A percentile compares a stretch with the other conserved stretches of the same genome.
Evolutionary conservation across 2,113 vertebrate species (phyloP).

Genomic region (Smithornis capensis): DNA sequence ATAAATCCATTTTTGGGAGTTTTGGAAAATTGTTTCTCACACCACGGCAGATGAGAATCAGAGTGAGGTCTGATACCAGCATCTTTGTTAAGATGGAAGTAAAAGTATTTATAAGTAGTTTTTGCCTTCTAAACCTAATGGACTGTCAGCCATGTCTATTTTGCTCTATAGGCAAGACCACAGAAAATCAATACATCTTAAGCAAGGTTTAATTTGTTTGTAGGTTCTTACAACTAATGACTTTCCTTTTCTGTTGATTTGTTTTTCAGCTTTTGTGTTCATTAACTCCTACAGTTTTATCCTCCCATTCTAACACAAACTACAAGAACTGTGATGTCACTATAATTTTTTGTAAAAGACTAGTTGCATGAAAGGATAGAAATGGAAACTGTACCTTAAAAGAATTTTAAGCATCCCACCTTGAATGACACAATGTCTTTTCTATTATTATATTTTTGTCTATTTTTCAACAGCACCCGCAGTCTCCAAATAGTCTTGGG

Average conservation of each 20-base stretch:
- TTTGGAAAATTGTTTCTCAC: background rate
- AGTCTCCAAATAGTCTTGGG: background rate
- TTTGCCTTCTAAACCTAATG: slow-evolving; percentile 75
- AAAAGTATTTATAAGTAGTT: slow-evolving; percentile 71
- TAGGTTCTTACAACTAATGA: slow-evolving; percentile 78
- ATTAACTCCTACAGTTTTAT: slow-evolving; percentile 62
- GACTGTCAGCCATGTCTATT: slow-evolving; percentile 76
- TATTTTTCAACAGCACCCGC: background rate
- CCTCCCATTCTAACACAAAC: slow-evolving; percentile 25
- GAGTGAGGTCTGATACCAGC: slow-evolving; percentile 8
- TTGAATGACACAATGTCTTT: background rate
- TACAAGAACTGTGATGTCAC: slow-evolving; percentile 27
- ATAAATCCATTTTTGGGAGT: background rate
- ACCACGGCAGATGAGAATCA: background rate
- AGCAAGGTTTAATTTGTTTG: slow-evolving; percentile 82
- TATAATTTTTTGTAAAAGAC: slow-evolving; percentile 2
- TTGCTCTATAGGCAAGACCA: slow-evolving; percentile 77
- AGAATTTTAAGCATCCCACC: background rate
- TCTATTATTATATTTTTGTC: background rate
- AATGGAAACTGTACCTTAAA: background rate
- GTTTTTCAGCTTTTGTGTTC: slow-evolving; percentile 67
- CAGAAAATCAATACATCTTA: slow-evolving; percentile 81
- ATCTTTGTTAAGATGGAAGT: slow-evolving; percentile 58
- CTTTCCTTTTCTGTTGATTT: slow-evolving; percentile 74
- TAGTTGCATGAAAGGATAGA: background rate